phyloP scores from a whole-genome alignment of 1,140 invertebrate species.

The Solenopsis fugax region DNA sequence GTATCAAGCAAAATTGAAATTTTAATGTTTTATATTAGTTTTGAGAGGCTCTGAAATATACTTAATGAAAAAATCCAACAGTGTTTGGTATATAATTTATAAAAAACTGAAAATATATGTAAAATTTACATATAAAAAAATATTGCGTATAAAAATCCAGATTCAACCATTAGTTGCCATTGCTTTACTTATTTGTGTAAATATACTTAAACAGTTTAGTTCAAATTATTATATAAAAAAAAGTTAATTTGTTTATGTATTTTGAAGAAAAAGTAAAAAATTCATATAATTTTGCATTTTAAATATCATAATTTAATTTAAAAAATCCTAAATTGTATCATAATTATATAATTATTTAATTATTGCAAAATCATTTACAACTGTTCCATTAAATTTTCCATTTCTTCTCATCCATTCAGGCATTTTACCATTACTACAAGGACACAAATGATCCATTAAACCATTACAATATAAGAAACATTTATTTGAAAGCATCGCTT shows the following conservation, averaged over 20 bases:
- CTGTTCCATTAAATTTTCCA: conserved; percentile 95
- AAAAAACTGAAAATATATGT: too few species aligned
- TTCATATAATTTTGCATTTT: neutral
- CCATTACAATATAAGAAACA: conserved; percentile 99
- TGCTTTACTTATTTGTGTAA: too few species aligned
- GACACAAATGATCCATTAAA: conserved; percentile 99
- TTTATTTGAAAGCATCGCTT: conserved; percentile 92
- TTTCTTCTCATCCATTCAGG: conserved; percentile 90
- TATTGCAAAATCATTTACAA: conserved; percentile 92
- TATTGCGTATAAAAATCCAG: too few species aligned
- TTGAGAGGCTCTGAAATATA: too few species aligned
- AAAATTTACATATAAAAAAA: too few species aligned
- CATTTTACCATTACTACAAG: conserved; percentile 90
- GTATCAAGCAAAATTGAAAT: too few species aligned
- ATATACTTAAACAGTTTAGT: too few species aligned
- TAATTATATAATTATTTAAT: neutral
- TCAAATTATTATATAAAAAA: too few species aligned
- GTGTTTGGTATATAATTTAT: too few species aligned
- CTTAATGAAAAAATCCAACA: too few species aligned
- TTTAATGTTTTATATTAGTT: too few species aligned
- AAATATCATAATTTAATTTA: neutral
- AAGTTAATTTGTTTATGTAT: neutral
- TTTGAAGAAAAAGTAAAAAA: neutral
- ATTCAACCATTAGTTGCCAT: too few species aligned
- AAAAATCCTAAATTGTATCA: conserved; percentile 47